Percentiles rank a stretch among this genome's conserved stretches.
These are phyloP conservation scores for Sesia apiformis DNA, from an alignment of 2,888 invertebrate species.

Conservation along the genomic window DNA sequence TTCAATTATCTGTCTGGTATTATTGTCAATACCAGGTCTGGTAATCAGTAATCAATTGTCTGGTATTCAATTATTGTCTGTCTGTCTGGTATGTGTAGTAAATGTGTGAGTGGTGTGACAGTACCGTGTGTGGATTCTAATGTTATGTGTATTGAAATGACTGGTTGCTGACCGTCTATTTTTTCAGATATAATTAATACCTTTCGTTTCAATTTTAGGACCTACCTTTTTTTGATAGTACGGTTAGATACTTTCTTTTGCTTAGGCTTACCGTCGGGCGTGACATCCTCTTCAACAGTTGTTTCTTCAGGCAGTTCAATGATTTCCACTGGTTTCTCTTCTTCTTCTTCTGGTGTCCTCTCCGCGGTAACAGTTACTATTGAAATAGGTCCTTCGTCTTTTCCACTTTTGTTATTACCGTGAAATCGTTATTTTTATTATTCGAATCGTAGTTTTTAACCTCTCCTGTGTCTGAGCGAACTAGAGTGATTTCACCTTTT, in stretches of 20 bases:
- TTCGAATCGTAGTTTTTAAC: neutral
- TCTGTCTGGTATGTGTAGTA: conserved; percentile 12
- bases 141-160: conserved; percentile 31
- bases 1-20: too few relatives aligned
- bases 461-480: conserved; percentile 1
- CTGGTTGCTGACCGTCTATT: conserved; percentile 52
- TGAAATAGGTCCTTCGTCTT: neutral
- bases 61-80: too few relatives aligned
- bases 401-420: conserved; percentile 33
- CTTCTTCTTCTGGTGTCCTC: conserved; percentile 1
- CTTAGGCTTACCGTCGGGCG: conserved; percentile 19
- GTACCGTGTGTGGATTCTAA: too few relatives aligned
- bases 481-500: conserved; percentile 2
- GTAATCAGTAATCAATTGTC: too few relatives aligned
- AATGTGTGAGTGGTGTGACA: conserved; percentile 28
- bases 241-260: conserved; percentile 39
- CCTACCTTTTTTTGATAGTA: conserved; percentile 47
- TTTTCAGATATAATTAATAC: conserved; percentile 44
- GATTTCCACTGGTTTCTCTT: conserved; percentile 4
- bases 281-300: conserved; percentile 3
- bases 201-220: conserved; percentile 45
- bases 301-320: conserved; percentile 9
- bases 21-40: too few relatives aligned
- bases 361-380: conserved; percentile 1
- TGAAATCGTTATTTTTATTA: conserved; percentile 24